phyloP scores from a whole-genome alignment of 2,888 invertebrate genomes.

The Hoplodrina blanda region DNA sequence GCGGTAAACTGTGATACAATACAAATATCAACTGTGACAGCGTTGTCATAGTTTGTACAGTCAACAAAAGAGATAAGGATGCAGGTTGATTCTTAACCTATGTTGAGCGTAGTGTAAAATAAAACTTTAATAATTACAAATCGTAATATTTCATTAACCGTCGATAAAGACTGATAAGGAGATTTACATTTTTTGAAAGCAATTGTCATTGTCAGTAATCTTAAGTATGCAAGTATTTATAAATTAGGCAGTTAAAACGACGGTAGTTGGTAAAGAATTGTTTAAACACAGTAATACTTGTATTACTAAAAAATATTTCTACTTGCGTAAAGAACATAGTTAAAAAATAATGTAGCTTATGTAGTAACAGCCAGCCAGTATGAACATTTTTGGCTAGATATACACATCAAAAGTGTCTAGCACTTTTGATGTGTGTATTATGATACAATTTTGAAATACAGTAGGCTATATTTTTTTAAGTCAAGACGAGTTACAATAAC shows the following conservation, averaged over 20 bases:
- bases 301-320: background rate
- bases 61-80: constrained; percentile 7
- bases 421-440: too few species aligned
- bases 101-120: background rate
- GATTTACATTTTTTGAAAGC: too few species aligned
- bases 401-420: too few species aligned
- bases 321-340: background rate
- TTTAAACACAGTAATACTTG: background rate
- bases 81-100: background rate
- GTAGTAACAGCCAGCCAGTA: background rate
- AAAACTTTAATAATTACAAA: constrained; percentile 13
- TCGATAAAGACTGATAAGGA: constrained; percentile 17
- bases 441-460: too few species aligned
- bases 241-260: background rate
- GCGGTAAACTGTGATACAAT: constrained; percentile 1
- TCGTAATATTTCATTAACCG: background rate
- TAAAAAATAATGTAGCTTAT: background rate
- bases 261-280: background rate
- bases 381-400: background rate
- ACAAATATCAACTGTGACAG: constrained; percentile 12
- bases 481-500: too few species aligned
- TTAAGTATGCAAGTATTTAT: background rate
- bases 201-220: constrained; percentile 1
- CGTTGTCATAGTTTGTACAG: constrained; percentile 12
- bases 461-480: too few species aligned